A percentile compares a stretch with the other conserved stretches of the same genome.
Conservation (phyloP, 1,140 invertebrate species). For the Brachionus angularis region DNA sequence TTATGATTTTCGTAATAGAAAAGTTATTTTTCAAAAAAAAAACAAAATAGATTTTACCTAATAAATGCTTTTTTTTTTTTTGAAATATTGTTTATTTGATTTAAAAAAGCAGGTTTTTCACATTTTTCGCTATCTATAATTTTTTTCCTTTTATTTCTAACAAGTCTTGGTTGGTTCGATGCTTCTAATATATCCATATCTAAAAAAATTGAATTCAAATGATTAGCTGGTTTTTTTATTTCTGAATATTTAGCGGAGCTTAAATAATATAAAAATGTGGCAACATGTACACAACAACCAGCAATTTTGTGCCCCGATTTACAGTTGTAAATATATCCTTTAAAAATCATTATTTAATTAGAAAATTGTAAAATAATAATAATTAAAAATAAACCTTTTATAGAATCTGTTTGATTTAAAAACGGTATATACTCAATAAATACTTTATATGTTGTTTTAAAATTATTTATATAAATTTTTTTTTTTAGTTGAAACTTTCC, state of each 20-base stretch:
- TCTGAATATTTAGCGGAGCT: not conserved
- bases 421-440: slow-evolving; percentile 5
- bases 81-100: too few relatives aligned
- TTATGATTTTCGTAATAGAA: too few relatives aligned
- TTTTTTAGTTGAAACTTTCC: slow-evolving; percentile 15
- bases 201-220: not conserved
- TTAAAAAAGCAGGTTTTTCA: too few relatives aligned
- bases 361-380: not conserved
- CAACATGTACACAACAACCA: slow-evolving; percentile 25
- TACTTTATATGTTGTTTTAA: slow-evolving; percentile 11
- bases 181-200: not conserved
- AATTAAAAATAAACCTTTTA: slow-evolving; percentile 6
- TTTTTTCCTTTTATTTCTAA: not conserved
- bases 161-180: not conserved
- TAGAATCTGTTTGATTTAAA: not conserved
- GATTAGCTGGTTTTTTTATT: not conserved
- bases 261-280: not conserved
- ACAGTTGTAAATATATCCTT: slow-evolving; percentile 7
- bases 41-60: too few relatives aligned
- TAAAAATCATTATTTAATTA: not conserved
- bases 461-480: not conserved
- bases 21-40: too few relatives aligned
- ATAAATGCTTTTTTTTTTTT: too few relatives aligned
- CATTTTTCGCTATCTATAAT: slow-evolving; percentile 18
- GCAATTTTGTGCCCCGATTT: not conserved